Conservation (phyloP, 2,888 invertebrate species). For the Amblyteles armatorius region DNA sequence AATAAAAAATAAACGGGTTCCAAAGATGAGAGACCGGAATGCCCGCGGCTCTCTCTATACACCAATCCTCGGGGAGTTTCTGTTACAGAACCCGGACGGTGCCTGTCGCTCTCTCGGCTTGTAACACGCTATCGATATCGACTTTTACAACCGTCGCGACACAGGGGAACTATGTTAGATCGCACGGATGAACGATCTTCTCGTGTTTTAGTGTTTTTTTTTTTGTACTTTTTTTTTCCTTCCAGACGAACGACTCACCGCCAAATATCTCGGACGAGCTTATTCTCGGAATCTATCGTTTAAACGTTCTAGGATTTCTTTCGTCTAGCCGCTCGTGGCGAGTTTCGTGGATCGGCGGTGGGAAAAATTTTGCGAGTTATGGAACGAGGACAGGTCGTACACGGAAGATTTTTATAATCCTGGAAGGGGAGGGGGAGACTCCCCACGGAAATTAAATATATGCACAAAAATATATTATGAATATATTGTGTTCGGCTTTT, state of each 20-base stretch:
- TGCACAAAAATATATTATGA: not conserved
- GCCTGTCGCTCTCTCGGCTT: conserved; percentile 27
- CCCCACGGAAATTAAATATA: not conserved
- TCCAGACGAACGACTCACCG: conserved; percentile 19
- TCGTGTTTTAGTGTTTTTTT: conserved; percentile 17
- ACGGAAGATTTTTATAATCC: not conserved
- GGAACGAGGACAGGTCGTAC: not conserved
- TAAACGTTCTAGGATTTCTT: conserved; percentile 10
- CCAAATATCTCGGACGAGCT: not conserved
- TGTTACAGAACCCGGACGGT: conserved; percentile 47
- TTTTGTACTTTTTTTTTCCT: conserved; percentile 30
- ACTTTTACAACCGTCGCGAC: conserved; percentile 45
- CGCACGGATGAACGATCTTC: conserved; percentile 51
- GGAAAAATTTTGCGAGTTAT: not conserved
- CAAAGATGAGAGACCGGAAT: conserved; percentile 36
- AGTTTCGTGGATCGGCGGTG: not conserved
- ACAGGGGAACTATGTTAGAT: conserved; percentile 52
- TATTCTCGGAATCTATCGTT: conserved; percentile 18
- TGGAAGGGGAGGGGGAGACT: not conserved
- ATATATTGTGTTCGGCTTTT: not conserved
- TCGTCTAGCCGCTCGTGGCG: not conserved
- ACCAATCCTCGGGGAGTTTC: conserved; percentile 50
- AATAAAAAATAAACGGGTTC: conserved; percentile 18
- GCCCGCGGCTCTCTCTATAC: conserved; percentile 46
- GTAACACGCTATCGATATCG: conserved; percentile 52